These are phyloP conservation scores for Phortica magna DNA, from an alignment of 2,888 invertebrate genomes.

Conservation along the genomic window DNA sequence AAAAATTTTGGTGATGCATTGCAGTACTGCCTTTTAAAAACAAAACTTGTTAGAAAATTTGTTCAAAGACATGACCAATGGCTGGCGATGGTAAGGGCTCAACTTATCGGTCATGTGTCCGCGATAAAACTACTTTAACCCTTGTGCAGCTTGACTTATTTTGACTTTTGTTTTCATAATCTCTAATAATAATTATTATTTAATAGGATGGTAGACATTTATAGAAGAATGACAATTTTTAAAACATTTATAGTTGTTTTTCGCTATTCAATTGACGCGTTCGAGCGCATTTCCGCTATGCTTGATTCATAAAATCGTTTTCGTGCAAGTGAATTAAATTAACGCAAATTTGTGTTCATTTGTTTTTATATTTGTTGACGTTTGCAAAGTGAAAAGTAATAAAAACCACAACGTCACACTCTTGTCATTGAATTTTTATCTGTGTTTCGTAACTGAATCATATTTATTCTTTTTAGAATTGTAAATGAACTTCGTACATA, in stretches of 20 bases:
- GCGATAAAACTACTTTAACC: too few species aligned
- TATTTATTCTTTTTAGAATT: conserved; percentile 60
- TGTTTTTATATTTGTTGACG: not conserved
- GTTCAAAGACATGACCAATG: too few species aligned
- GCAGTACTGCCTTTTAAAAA: too few species aligned
- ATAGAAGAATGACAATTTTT: too few species aligned
- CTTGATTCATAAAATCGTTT: not conserved
- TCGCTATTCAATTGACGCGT: not conserved
- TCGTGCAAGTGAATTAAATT: not conserved
- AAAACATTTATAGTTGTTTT: not conserved
- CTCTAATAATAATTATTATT: too few species aligned
- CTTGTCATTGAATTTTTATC: not conserved
- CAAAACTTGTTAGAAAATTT: too few species aligned
- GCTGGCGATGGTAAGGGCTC: too few species aligned
- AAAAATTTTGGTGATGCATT: too few species aligned
- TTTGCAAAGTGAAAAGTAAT: conserved; percentile 3
- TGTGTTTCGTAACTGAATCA: conserved; percentile 34
- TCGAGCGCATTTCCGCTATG: not conserved
- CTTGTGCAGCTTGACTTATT: too few species aligned
- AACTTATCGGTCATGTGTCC: too few species aligned
- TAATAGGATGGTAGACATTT: too few species aligned
- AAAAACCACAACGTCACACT: conserved; percentile 2
- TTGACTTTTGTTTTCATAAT: too few species aligned
- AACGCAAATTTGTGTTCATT: not conserved
- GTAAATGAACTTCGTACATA: conserved; percentile 62